Percentiles rank a stretch among this genome's conserved stretches.
These are phyloP conservation scores for Eleutherodactylus coqui DNA, from an alignment of 2,797 vertebrate genomes.

Conservation along the genomic window DNA sequence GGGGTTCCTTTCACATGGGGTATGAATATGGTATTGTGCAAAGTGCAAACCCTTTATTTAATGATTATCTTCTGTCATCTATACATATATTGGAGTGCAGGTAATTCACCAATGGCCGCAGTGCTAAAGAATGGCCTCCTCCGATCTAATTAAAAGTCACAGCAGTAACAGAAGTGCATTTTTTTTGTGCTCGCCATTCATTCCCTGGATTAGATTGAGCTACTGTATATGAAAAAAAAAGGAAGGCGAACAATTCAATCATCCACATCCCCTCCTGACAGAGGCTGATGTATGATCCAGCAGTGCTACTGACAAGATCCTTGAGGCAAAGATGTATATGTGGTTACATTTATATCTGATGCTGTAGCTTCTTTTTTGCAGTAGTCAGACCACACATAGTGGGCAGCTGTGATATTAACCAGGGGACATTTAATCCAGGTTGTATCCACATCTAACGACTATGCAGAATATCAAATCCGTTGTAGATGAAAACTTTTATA, in stretches of 20 bases:
- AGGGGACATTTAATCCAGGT: not conserved
- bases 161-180: slow-evolving; percentile 27
- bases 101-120: not conserved
- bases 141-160: slow-evolving; percentile 24
- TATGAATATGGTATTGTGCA: not conserved
- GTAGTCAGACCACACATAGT: not conserved
- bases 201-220: slow-evolving; percentile 24
- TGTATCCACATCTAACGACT: not conserved
- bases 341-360: slow-evolving; percentile 16
- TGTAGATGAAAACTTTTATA: not conserved
- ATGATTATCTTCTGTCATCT: not conserved
- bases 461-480: not conserved
- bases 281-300: slow-evolving; percentile 41
- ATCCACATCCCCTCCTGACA: slow-evolving; percentile 16
- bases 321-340: slow-evolving; percentile 27
- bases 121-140: not conserved
- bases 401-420: not conserved
- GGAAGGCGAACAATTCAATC: slow-evolving; percentile 32
- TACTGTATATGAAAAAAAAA: slow-evolving; percentile 15
- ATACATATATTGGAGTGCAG: not conserved
- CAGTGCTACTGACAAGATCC: not conserved
- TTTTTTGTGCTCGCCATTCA: slow-evolving; percentile 34
- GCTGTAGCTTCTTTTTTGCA: not conserved
- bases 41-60: not conserved
- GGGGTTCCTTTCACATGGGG: not conserved